Conservation (phyloP, 1,140 invertebrate genomes). For the Choristoneura fumiferana region DNA sequence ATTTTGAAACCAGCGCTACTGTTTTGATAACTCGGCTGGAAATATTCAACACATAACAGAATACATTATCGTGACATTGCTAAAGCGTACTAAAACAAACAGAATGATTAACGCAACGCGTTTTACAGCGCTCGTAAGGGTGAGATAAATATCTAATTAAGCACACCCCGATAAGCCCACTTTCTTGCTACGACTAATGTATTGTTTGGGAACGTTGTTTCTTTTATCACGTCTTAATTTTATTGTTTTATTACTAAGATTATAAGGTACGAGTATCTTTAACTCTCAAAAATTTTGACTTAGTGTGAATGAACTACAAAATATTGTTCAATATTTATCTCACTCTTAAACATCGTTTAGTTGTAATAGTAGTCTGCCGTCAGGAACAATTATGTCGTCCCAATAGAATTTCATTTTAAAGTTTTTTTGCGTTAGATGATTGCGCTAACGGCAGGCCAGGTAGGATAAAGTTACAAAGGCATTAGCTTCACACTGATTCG, state of each 20-base stretch:
- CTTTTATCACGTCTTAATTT: neutral
- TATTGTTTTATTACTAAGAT: too few relatives aligned
- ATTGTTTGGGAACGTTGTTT: neutral
- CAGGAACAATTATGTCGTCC: too few relatives aligned
- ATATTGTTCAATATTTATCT: too few relatives aligned
- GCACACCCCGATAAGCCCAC: neutral
- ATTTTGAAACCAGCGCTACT: too few relatives aligned
- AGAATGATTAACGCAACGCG: constrained; percentile 10
- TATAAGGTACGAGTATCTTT: too few relatives aligned
- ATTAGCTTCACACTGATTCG: constrained; percentile 20
- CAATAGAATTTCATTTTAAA: too few relatives aligned
- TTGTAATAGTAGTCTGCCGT: too few relatives aligned
- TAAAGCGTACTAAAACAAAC: constrained; percentile 11
- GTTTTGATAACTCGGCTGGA: neutral
- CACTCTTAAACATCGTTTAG: too few relatives aligned
- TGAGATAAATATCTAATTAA: constrained; percentile 17
- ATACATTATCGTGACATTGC: constrained; percentile 10
- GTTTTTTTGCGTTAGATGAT: too few relatives aligned
- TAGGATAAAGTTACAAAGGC: neutral
- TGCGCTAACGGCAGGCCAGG: too few relatives aligned
- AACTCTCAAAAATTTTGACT: too few relatives aligned
- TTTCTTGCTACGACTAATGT: neutral
- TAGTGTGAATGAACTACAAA: too few relatives aligned
- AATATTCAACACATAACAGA: neutral
- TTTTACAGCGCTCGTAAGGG: constrained; percentile 4